Evolutionary conservation across 2,888 invertebrate genomes (phyloP).

Genomic region (Sepiola atlantica): DNA sequence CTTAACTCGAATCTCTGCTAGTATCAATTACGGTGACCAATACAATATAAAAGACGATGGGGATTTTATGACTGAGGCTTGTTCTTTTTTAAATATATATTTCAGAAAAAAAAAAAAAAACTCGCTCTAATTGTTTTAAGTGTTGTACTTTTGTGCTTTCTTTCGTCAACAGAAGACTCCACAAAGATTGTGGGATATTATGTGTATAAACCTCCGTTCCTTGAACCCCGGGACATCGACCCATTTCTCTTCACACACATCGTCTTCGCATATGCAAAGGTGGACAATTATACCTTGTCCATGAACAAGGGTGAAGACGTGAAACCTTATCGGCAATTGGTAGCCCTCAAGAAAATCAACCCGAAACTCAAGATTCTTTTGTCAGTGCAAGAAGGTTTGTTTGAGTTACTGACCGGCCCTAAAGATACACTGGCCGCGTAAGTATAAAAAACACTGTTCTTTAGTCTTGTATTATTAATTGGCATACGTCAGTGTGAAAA

Average conservation of each 20-base stretch:
- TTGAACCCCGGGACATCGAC: background rate
- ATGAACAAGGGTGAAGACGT: constrained; percentile 36
- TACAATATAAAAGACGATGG: too few relatives aligned
- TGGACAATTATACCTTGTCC: background rate
- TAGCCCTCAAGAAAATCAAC: constrained; percentile 20
- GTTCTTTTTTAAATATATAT: too few relatives aligned
- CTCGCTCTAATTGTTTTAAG: background rate
- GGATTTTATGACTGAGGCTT: too few relatives aligned
- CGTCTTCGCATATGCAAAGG: background rate
- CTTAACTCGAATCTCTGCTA: too few relatives aligned
- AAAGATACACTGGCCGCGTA: background rate
- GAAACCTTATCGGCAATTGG: background rate
- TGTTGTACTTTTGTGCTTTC: background rate
- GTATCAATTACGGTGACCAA: too few relatives aligned
- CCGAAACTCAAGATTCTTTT: constrained; percentile 37
- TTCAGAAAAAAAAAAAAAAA: too few relatives aligned
- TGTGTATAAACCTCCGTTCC: background rate
- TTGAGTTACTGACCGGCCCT: background rate
- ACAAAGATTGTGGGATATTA: background rate
- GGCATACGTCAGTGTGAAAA: background rate
- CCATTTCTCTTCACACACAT: constrained; percentile 39
- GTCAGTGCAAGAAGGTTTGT: constrained; percentile 36
- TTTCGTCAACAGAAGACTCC: background rate
- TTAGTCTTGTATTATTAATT: background rate
- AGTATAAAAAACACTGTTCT: background rate